Base-by-base conservation (phyloP, 2,797 vertebrate genomes). In the Falco peregrinus region DNA sequence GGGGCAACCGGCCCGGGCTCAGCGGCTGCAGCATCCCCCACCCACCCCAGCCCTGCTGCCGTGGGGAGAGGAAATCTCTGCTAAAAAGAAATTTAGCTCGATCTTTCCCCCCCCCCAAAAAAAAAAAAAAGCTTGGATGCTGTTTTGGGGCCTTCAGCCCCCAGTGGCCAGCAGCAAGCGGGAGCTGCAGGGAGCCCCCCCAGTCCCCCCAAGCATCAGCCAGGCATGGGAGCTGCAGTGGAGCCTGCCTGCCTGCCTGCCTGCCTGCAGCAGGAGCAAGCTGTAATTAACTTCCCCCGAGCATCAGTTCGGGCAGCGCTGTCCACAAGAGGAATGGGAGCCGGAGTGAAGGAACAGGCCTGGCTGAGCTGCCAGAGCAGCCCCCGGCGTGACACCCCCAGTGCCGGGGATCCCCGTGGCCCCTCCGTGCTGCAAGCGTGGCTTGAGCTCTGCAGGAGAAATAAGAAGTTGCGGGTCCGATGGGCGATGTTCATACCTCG, bases 261-360 rank as follows among this genome's bases (percentile, higher is more conserved):
- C 71, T 10, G 83, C 92, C 63, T 85, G 93, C 97, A 53, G 97
- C 97, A 97, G 95, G 81, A 91, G 69, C 63, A 53, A 90, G 91
- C 90, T 50, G 85, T 77, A 89, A 96, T 96, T 91, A 96, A 96
- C 93, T 97, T 96, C 92, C 94, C 91, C 70, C 28, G 29, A 81
- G 84, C 85, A 91, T 92, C 94, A 76, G 7, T 79, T 71, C 25
- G 6, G 65, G 67, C 61, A 82, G 53, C 60, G 67, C 95, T 65
- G 37, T 37, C 92, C 6, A 9, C 54, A 68, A 94, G 91, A 92
- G 8, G 6, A 59, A 90, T 61, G 84, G 37, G 43, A 89, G 70
- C 48, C 1, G 0, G 67, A 75, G 64, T 10, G 9, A 80, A 84
- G 1, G 47, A 51, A 78, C 0, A 88, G 88, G 67, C 64, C 94